These are phyloP conservation scores for Coracopsis vasa DNA, from an alignment of 2,113 vertebrate species.

Conservation along the genomic window DNA sequence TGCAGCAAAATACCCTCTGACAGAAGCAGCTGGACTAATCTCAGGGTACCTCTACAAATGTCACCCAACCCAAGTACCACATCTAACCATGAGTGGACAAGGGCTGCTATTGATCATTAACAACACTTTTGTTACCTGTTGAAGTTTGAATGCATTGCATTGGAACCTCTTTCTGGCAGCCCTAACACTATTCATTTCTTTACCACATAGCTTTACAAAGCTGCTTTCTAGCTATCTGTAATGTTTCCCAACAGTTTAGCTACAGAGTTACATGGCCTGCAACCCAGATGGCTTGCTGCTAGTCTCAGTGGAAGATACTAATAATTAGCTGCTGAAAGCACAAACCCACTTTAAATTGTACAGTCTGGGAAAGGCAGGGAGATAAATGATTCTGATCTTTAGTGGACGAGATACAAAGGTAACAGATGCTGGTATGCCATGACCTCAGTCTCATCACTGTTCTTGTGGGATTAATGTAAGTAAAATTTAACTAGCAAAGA, in stretches of 20 bases:
- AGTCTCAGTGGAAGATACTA: neutral
- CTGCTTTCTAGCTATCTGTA: neutral
- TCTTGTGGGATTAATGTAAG: neutral
- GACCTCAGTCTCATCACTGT: neutral
- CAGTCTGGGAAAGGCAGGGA: neutral
- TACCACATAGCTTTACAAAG: neutral
- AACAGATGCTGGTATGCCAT: neutral
- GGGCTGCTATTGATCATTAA: neutral
- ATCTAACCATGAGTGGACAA: neutral
- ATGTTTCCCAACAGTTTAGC: neutral
- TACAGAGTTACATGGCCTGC: neutral
- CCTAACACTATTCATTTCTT: neutral
- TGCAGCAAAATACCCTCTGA: neutral
- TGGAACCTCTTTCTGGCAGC: neutral
- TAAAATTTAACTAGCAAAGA: neutral
- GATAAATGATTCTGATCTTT: neutral
- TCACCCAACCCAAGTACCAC: neutral
- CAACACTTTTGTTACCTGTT: neutral
- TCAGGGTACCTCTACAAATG: neutral
- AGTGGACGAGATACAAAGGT: neutral
- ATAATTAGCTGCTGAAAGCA: conserved; percentile 57
- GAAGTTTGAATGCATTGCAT: neutral
- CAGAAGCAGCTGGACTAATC: neutral
- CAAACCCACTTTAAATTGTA: neutral
- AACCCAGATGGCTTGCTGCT: conserved; percentile 9